Conservation (phyloP, 37 sponge, comb jelly and placozoan genomes). For the Beroe ovata region DNA sequence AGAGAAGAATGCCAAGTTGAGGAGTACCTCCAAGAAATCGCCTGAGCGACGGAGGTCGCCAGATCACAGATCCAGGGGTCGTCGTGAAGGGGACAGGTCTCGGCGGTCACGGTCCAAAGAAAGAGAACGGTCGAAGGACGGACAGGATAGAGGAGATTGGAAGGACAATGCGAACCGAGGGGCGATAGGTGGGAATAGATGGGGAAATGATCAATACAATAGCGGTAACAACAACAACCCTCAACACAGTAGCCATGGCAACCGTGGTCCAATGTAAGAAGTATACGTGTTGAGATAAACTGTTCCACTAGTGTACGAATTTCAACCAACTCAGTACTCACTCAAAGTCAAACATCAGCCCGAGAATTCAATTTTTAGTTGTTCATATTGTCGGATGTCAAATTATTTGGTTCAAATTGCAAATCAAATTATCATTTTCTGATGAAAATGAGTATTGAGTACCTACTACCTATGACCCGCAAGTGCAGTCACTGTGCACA, state of each 20-base stretch:
- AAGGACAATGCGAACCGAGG: background rate
- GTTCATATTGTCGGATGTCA: no score
- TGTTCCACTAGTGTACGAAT: no score
- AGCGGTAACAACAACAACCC: constrained; percentile 31
- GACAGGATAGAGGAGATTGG: constrained; percentile 13
- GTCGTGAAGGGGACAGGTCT: background rate
- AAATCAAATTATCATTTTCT: no score
- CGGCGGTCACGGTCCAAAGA: constrained; percentile 43
- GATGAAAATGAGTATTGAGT: no score
- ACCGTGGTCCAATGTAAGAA: background rate
- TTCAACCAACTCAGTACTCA: no score
- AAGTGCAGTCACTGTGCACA: no score
- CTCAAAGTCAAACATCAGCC: no score
- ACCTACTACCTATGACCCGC: no score
- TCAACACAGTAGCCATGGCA: background rate
- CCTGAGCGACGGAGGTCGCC: constrained; percentile 34
- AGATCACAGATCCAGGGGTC: background rate
- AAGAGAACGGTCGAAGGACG: constrained; percentile 52
- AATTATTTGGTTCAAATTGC: no score
- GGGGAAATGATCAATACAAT: constrained; percentile 8
- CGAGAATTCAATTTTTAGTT: no score
- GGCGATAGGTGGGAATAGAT: background rate
- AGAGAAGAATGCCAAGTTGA: constrained; percentile 66
- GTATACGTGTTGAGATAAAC: no score
- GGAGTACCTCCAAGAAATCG: constrained; percentile 3